phyloP scores from a whole-genome alignment of 2,113 vertebrate species.

The Pachycephala philippinensis region DNA sequence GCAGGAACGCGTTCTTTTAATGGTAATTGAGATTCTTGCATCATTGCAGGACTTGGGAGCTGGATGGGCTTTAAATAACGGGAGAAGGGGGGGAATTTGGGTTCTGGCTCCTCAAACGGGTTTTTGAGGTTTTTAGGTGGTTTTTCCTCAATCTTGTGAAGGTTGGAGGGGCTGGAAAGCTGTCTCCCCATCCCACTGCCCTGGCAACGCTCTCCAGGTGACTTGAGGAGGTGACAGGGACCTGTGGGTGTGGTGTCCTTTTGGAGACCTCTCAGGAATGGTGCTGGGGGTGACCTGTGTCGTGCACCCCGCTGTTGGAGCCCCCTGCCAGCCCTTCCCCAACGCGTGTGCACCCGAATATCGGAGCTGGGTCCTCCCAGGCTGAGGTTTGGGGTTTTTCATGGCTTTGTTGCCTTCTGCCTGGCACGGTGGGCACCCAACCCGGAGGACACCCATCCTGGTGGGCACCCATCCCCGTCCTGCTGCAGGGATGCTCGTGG shows the following conservation, averaged over 20 bases:
- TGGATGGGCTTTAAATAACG: not conserved
- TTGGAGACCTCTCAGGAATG: accelerated
- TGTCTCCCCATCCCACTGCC: accelerated
- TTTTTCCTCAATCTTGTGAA: not conserved
- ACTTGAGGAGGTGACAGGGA: not conserved
- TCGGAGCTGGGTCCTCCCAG: not conserved
- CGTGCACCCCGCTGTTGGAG: not conserved
- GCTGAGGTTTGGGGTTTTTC: not conserved
- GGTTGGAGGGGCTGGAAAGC: not conserved
- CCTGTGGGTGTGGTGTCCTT: not conserved
- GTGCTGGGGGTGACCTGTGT: not conserved
- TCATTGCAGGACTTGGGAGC: not conserved
- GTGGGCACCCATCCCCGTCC: not conserved
- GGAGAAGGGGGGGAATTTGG: not conserved
- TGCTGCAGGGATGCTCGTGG: accelerated
- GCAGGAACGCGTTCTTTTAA: not conserved
- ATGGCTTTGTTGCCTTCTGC: not conserved
- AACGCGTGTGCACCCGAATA: accelerated
- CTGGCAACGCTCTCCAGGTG: not conserved
- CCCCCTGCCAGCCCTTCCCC: not conserved
- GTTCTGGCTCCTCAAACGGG: not conserved
- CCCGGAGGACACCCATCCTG: not conserved
- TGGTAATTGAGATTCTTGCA: not conserved
- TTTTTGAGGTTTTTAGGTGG: not conserved
- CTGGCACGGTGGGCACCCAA: not conserved